Evolutionary conservation across 2,888 invertebrate species (phyloP).

Genomic region (Amiota communis): DNA sequence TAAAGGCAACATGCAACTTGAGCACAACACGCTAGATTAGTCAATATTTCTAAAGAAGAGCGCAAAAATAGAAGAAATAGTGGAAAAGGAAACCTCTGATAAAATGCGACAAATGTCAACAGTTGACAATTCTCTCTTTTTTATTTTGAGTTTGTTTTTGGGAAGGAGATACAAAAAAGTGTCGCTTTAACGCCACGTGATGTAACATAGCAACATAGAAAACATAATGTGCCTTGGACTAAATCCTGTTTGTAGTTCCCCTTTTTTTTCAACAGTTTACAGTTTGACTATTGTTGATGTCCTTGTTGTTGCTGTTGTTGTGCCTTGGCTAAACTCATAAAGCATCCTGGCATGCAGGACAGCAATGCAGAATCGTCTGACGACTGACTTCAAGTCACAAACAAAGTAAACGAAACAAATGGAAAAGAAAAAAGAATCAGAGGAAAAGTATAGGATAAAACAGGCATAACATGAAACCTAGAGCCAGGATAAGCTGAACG

Average conservation of each 20-base stretch:
- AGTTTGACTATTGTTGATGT: not conserved
- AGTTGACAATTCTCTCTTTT: not conserved
- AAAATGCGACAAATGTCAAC: conserved; percentile 7
- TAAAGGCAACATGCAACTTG: no score
- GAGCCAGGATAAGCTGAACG: conserved; percentile 24
- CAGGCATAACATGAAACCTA: not conserved
- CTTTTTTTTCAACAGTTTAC: not conserved
- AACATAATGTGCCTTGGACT: no score
- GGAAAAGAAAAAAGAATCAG: conserved; percentile 46
- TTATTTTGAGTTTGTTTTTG: no score
- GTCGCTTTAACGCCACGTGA: no score
- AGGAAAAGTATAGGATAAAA: not conserved
- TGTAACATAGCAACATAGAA: no score
- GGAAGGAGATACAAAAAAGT: no score
- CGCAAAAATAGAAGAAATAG: not conserved
- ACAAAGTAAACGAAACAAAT: not conserved
- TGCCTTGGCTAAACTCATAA: conserved; percentile 17
- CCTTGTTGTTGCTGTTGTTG: not conserved
- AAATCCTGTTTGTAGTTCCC: not conserved
- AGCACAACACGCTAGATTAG: no score
- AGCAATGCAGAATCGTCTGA: conserved; percentile 18
- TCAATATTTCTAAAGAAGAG: no score
- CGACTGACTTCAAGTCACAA: not conserved
- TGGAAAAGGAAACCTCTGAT: not conserved
- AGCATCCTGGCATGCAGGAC: not conserved